Conservation (phyloP, 2,113 vertebrate species). For the Phycodurus eques region DNA sequence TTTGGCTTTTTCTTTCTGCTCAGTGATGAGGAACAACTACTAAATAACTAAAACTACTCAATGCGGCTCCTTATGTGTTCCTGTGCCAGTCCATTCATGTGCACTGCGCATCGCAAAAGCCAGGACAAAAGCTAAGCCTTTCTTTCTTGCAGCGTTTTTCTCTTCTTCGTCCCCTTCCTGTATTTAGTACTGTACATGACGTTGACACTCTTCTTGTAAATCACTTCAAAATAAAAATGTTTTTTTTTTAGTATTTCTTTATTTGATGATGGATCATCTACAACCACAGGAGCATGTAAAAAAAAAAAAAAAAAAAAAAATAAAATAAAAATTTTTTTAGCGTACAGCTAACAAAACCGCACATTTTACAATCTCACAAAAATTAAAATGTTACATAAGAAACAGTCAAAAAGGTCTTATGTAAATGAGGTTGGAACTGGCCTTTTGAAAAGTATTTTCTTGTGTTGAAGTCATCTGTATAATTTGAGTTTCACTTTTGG, state of each 20-base stretch:
- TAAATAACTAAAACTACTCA: not conserved
- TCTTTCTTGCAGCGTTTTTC: conserved; percentile 45
- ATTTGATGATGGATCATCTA: not conserved
- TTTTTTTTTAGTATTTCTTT: not conserved
- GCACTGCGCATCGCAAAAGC: conserved; percentile 13
- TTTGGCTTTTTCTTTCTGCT: conserved; percentile 20
- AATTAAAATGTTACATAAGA: too few species aligned
- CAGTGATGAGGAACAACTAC: not conserved
- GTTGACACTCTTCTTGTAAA: not conserved
- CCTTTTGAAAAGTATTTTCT: too few species aligned
- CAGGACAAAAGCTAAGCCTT: conserved; percentile 32
- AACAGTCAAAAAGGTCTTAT: too few species aligned
- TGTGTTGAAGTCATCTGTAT: too few species aligned
- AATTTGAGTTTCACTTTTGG: too few species aligned
- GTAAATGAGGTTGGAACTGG: too few species aligned
- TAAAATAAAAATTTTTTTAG: too few species aligned
- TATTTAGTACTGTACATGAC: not conserved
- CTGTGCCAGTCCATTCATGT: conserved; percentile 1
- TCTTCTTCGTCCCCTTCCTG: not conserved
- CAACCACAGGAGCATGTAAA: not conserved
- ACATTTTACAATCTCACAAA: too few species aligned
- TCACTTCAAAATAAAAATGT: not conserved
- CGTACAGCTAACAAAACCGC: too few species aligned
- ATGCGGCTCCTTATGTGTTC: not conserved
- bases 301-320: not conserved